Evolutionary conservation across 2,797 vertebrate species (phyloP), one percentile per base, ranked within the genome.

Genomic region (Danio albolineatus): DNA sequence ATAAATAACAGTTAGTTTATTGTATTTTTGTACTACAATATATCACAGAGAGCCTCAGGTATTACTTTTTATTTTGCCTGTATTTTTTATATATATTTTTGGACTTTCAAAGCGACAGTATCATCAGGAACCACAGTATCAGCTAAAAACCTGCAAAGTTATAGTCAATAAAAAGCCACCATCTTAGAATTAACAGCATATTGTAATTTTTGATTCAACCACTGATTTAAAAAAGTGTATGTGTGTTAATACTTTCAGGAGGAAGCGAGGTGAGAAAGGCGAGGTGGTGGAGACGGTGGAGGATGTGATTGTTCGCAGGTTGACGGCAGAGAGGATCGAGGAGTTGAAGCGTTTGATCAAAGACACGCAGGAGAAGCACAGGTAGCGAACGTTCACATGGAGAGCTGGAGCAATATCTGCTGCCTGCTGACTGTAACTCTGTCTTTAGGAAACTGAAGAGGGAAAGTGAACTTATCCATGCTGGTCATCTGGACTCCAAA

Each of bases 211-310:
- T 28, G 28, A 28, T 1, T 28, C 28, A 28, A 28, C 3, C 28
- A 28, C 28, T 28, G 28, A 28, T 28, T 46, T 46, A 7, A 7
- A 46, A 5, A 44, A 46, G n/a, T n/a, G 5, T 44, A 46, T 46
- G 17, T 17, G 43, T 75, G 41, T 81, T 9, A 41, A 19, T 49
- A 6, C 65, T 41, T 16, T 28, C 84, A 99, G 97, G 83, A 95
- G 97, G 84, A 99, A 99, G 87, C 95, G 97, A 5, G 97, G 97
- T 7, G 97, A 98, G 87, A 96, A 96, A 71, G 97, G 97, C 59
- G 97, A 98, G 86, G 96, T 97, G 88, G 97, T 98, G 38, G 97
- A 98, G 93, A 98, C 97, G 0, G 96, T 97, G 86, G 97, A 98
- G 90, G 97, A 99, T 80, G 96, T 99, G 83, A 99, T 99, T 78